Evolutionary conservation across 2,113 vertebrate genomes (phyloP).

Genomic region (Saccopteryx bilineata): DNA sequence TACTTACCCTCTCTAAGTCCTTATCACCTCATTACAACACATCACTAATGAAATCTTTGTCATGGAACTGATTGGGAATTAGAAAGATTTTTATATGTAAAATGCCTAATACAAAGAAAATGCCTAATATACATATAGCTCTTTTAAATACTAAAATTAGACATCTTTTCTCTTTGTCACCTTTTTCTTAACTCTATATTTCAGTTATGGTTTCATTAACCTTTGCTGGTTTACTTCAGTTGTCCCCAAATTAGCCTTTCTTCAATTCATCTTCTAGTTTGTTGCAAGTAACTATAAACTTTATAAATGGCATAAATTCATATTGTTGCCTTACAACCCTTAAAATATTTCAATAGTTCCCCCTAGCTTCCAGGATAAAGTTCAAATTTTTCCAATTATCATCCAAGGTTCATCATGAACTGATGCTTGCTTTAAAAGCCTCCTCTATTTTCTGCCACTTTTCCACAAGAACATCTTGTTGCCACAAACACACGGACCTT

Average conservation of each 20-base stretch:
- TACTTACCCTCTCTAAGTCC: not conserved
- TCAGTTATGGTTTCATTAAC: not conserved
- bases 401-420: not conserved
- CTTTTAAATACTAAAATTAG: not conserved
- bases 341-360: not conserved
- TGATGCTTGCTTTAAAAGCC: not conserved
- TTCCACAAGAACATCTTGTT: not conserved
- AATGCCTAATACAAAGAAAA: not conserved
- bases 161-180: not conserved
- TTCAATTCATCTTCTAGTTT: not conserved
- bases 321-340: not conserved
- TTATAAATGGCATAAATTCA: not conserved
- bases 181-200: not conserved
- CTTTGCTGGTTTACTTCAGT: not conserved
- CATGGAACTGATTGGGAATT: not conserved
- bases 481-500: not conserved
- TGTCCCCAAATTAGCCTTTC: not conserved
- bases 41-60: not conserved
- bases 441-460: not conserved
- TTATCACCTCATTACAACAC: not conserved
- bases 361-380: not conserved
- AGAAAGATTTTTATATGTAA: not conserved
- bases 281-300: not conserved
- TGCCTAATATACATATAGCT: not conserved
- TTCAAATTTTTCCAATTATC: not conserved